phyloP scores from a whole-genome alignment of 2,888 invertebrate genomes.

The Drosophila tripunctata region DNA sequence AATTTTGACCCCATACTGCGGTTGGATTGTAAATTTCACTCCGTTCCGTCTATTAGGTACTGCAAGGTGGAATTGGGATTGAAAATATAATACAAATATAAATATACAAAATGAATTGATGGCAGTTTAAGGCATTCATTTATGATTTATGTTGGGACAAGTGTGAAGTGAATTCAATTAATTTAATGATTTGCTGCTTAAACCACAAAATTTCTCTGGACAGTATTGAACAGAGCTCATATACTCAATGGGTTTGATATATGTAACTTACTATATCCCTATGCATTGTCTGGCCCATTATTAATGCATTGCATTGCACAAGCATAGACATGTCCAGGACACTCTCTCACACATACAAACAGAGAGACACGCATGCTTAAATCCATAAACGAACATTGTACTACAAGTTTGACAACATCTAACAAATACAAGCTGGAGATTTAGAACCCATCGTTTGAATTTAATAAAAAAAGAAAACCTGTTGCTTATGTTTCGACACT shows the following conservation, averaged over 20 bases:
- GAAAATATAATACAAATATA: not conserved
- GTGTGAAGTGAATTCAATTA: constrained; percentile 7
- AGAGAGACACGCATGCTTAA: constrained; percentile 18
- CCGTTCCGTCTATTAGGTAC: constrained; percentile 12
- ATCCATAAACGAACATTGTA: constrained; percentile 6
- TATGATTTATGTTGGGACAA: not conserved
- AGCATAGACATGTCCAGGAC: constrained; percentile 32
- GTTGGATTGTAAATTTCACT: constrained; percentile 13
- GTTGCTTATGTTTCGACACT: constrained; percentile 27
- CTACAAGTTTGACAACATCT: constrained; percentile 20
- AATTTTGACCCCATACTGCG: constrained; percentile 76
- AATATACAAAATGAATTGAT: constrained; percentile 1
- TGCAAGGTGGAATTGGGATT: constrained; percentile 18
- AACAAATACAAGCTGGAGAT: constrained; percentile 7
- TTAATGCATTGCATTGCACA: constrained; percentile 47
- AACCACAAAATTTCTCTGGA: not conserved
- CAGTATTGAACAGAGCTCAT: constrained; percentile 1
- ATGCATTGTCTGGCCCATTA: constrained; percentile 34
- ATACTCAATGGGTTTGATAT: constrained; percentile 16
- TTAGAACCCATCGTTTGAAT: not conserved
- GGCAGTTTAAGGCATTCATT: not conserved
- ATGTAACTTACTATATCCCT: constrained; percentile 8
- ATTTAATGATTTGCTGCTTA: not conserved
- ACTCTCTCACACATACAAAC: constrained; percentile 4
- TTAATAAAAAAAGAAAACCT: constrained; percentile 11